Evolutionary conservation across 1,140 invertebrate species (phyloP), one percentile per base, ranked within the genome.

Genomic region (Goniozus legneri): DNA sequence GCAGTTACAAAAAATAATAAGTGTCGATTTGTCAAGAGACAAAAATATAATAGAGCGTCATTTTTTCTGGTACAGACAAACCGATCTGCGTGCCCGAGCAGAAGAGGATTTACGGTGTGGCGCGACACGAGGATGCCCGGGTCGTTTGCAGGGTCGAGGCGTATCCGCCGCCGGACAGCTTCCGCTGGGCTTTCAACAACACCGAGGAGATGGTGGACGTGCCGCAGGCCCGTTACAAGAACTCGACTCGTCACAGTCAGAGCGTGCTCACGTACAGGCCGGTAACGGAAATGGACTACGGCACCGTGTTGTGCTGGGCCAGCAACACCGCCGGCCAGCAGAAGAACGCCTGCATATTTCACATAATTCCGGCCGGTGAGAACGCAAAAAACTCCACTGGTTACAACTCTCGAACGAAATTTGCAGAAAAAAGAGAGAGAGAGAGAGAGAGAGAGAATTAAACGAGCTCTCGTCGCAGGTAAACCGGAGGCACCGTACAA

Each of bases 111-210:
- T 93, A 92, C 57, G 91, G 88, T 3, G 89, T 93, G 3, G 91
- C 89, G 0, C 79, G 89, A 37, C 84, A 88, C 61, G 91, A 95
- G 69, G 82, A 86, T 20, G 87, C 86, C 0, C 82, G 83, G 54
- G 83, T 95, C 34, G 73, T 85, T 40, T 95, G 92, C 69, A 84
- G 87, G 74, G 91, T 95, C 12, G 88, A 92, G 56, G 86, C 91
- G 10, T 91, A 88, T 71, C 91, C 92, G 12, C 80, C 84, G 10
- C 88, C 89, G 14, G 83, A 88, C 51, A 85, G 80, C 44, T 94
- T 93, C 69, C 84, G 87, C 51, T 95, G 92, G 92, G 84, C 87
- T 20, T 91, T 94, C 68, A 94, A 94, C 73, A 92, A 90, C 71
- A 90, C 89, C 2, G 86, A 87, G 10, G 86, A 90, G 56, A 84